Conservation (phyloP, 1,140 invertebrate genomes). For the Sarcophaga peregrina region DNA sequence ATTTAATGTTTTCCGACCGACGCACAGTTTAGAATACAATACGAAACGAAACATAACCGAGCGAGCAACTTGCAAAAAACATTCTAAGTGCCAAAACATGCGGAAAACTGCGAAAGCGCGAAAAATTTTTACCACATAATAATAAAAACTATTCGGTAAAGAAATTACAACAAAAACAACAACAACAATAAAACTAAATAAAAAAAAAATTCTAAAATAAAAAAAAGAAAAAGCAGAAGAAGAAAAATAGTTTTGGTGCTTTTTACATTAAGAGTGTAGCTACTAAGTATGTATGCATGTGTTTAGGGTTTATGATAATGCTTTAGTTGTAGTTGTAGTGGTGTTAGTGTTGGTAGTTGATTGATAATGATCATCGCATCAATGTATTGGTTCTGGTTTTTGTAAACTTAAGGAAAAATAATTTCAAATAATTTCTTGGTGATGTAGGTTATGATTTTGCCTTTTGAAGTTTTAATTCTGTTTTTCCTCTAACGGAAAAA, state of each 20-base stretch:
- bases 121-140: constrained; percentile 34
- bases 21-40: constrained; percentile 21
- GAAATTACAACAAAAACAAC: not conserved
- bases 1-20: constrained; percentile 16
- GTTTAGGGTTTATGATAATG: no score
- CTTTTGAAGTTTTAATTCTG: not conserved
- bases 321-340: not conserved
- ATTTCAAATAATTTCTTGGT: constrained; percentile 17
- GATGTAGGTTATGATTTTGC: constrained; percentile 18
- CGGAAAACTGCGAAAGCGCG: constrained; percentile 45
- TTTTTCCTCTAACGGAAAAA: not conserved
- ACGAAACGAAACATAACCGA: constrained; percentile 45
- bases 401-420: not conserved
- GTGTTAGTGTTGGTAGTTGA: not conserved
- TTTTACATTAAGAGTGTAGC: not conserved
- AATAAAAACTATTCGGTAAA: constrained; percentile 36
- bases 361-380: constrained; percentile 9
- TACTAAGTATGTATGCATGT: no score
- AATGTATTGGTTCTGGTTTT: not conserved
- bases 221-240: no score
- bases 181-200: not conserved
- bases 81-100: constrained; percentile 47
- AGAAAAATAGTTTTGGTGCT: constrained; percentile 12
- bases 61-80: constrained; percentile 43
- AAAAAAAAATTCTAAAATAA: not conserved